A percentile compares a stretch with the other conserved stretches of the same genome.
These are phyloP conservation scores for Lytechinus pictus DNA, from an alignment of 35 echinoderm and acorn worm species.

Conservation along the genomic window DNA sequence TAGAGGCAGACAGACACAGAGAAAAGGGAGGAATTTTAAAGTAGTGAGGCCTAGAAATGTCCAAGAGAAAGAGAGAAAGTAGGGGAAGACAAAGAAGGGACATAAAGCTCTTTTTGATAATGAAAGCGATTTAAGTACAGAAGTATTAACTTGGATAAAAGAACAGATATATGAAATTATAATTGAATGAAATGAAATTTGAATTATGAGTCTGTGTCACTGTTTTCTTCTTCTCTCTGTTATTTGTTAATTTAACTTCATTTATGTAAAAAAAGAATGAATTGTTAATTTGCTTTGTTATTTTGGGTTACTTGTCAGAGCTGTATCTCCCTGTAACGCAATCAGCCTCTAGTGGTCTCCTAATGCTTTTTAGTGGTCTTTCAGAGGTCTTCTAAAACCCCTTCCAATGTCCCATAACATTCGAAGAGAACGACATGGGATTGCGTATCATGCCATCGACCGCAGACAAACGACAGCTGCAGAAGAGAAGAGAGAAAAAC, in stretches of 20 bases:
- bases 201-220: neutral
- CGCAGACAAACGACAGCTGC: neutral
- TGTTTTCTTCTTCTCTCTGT: neutral
- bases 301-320: neutral
- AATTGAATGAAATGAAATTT: neutral
- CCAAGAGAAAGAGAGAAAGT: neutral
- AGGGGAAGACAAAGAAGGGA: neutral
- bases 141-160: neutral
- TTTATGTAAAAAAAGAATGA: neutral
- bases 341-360: neutral
- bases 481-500: neutral
- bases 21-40: neutral
- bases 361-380: no score
- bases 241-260: no score
- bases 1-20: no score
- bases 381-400: neutral
- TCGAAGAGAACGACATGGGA: neutral
- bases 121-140: neutral
- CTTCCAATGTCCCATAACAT: neutral
- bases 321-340: neutral
- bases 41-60: neutral
- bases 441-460: constrained; percentile 8
- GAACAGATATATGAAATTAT: neutral
- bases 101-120: neutral
- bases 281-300: neutral